Base-by-base conservation (phyloP, 2,888 invertebrate species). In the Folsomia manolachei region DNA sequence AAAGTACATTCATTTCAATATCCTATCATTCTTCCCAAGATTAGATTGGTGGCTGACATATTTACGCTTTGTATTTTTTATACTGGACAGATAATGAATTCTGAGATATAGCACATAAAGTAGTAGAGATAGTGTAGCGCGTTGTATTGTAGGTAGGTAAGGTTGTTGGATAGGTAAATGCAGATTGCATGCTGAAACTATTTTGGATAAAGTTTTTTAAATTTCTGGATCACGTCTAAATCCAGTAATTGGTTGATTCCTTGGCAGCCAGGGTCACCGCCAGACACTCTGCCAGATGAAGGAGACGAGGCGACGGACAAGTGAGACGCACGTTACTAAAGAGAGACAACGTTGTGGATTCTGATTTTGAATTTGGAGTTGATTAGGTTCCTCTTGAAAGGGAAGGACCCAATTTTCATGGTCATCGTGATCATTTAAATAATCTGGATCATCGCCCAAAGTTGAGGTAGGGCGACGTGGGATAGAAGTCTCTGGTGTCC, bases 221-320 rank as follows among this genome's bases (percentile, higher is more conserved):
- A 52, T 52, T 52, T 52, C 18, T 18, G 52, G 18, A 52, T 52
- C 24, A 18, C 21, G 61, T 11, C 19, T 39, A 51, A 64, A 56
- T 70, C 60, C 70, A n/a, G n/a, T n/a, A n/a, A n/a, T n/a, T n/a
- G n/a, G n/a, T n/a, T n/a, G n/a, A n/a, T n/a, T n/a, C 51, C 56
- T 19, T 7, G 56, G 56, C 4, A 7, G 78, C 80, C 80, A 78
- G 79, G 79, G 81, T 81, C 81, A 81, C 79, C 81, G 80, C 81
- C 80, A 79, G 71, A 78, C 71, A 76, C 76, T 75, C 71, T 77
- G 76, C 77, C 79, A 79, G 71, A 79, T 73, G 70, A 78, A 78
- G 70, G 78, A 73, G 71, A 78, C 74, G 72, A 79, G 61, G 72
- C 77, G 75, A 75, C 77, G 78, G 74, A 78, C 69, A 74, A 78